These are phyloP conservation scores for Catharus fuscescens DNA, from an alignment of 2,113 vertebrate species.

Conservation along the genomic window DNA sequence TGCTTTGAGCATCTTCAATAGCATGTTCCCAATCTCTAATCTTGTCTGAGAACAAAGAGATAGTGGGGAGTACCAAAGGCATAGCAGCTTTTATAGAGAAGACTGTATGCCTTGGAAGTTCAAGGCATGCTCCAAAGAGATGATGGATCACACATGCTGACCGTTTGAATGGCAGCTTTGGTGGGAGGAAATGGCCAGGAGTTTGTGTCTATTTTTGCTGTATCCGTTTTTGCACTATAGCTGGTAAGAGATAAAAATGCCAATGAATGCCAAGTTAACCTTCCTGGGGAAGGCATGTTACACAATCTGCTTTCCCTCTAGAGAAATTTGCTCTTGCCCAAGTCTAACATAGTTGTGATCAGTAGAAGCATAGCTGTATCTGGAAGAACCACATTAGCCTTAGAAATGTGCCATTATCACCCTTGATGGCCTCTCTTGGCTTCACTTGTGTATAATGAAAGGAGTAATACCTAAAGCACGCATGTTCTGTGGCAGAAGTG, in stretches of 20 bases:
- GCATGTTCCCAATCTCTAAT: not conserved
- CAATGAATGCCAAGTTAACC: not conserved
- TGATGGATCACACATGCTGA: not conserved
- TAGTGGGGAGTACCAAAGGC: not conserved
- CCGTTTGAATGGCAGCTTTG: not conserved
- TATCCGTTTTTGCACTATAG: not conserved
- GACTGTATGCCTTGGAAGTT: not conserved
- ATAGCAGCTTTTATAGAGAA: not conserved
- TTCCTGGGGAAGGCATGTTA: not conserved
- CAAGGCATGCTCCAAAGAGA: not conserved
- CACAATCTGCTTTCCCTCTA: not conserved
- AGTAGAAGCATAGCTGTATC: not conserved
- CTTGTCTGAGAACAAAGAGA: not conserved
- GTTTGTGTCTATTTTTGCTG: not conserved
- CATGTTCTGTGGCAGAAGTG: not conserved
- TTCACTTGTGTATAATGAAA: not conserved
- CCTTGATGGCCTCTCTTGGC: not conserved
- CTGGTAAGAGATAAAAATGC: not conserved
- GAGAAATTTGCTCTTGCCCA: not conserved
- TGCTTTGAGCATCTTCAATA: not conserved
- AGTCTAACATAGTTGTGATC: not conserved
- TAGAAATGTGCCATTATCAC: not conserved
- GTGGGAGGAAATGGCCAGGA: not conserved
- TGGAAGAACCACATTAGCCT: not conserved
- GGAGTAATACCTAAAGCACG: not conserved